phyloP scores from a whole-genome alignment of 2,797 vertebrate genomes.

The Rousettus madagascariensis region DNA sequence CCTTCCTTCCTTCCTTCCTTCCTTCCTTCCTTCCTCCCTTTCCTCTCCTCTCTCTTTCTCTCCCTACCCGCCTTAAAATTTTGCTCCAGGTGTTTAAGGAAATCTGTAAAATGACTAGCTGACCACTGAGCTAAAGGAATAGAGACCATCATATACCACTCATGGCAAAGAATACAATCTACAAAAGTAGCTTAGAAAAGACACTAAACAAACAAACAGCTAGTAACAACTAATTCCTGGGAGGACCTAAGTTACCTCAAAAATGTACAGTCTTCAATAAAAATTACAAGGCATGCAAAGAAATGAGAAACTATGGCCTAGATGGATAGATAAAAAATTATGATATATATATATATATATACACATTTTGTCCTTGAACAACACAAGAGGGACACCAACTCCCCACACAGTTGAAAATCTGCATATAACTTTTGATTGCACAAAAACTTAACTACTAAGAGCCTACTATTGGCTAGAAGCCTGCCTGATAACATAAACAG shows the following conservation, averaged over 20 bases:
- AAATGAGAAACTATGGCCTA: background rate
- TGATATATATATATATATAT: background rate
- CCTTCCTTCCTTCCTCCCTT: no score
- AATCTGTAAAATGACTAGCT: background rate
- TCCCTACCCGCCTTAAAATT: background rate
- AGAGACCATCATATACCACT: background rate
- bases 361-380: background rate
- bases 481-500: background rate
- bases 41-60: no score
- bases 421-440: background rate
- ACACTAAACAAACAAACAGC: background rate
- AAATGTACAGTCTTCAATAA: background rate
- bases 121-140: background rate
- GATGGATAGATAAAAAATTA: background rate
- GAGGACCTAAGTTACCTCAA: background rate
- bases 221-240: background rate
- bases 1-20: background rate
- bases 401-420: background rate
- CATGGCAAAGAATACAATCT: background rate
- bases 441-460: background rate
- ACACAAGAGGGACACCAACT: background rate
- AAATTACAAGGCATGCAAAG: background rate
- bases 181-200: constrained; percentile 5
- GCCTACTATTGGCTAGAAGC: background rate
- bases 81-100: background rate